Percentiles rank a stretch among this genome's conserved stretches.
phyloP scores from a whole-genome alignment of 2,113 vertebrate genomes.

The Microtus montanus region DNA sequence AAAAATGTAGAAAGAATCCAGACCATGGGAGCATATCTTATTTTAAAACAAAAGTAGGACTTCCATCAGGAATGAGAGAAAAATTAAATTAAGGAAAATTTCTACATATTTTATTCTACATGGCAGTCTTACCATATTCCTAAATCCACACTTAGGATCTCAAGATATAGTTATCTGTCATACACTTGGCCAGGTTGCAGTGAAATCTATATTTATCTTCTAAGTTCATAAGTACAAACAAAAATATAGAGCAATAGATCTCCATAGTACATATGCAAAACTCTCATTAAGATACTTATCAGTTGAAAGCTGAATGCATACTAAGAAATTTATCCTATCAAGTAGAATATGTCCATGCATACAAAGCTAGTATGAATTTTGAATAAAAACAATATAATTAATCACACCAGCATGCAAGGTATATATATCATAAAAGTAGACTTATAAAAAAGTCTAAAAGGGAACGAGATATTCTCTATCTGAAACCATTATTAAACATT shows the following conservation, averaged over 20 bases:
- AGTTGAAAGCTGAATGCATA: neutral
- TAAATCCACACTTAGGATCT: neutral
- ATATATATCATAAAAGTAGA: neutral
- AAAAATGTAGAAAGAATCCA: neutral
- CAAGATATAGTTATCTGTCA: neutral
- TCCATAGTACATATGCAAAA: neutral
- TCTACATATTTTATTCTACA: neutral
- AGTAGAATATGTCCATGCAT: neutral
- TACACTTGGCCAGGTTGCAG: no score
- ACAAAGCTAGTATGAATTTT: neutral
- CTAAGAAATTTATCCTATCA: neutral
- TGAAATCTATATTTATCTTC: neutral
- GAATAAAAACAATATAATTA: neutral
- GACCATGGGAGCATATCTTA: neutral
- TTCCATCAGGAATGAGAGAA: neutral
- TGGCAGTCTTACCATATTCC: neutral
- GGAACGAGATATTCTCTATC: neutral
- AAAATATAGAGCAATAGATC: neutral
- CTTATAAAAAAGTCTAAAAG: neutral
- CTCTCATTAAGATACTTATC: neutral
- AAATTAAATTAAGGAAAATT: neutral
- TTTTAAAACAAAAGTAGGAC: neutral
- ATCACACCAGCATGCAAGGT: neutral
- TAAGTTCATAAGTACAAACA: neutral
- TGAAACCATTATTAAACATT: neutral